Base-by-base conservation (phyloP, 1,140 invertebrate genomes). In the Yoshiicerus persimilis region DNA sequence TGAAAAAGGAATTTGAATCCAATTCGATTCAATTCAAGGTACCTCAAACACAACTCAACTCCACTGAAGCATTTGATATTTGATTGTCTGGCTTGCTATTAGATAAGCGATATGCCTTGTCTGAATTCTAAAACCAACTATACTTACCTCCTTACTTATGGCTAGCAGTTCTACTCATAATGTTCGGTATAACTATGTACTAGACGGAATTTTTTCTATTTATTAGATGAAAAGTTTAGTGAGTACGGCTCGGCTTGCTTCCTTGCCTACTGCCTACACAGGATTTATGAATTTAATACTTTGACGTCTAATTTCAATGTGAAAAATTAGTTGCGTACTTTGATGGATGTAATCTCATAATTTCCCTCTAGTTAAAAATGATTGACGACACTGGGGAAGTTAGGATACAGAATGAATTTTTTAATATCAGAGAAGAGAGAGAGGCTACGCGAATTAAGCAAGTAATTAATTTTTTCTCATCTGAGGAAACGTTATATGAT, bases 281-380 rank as follows among this genome's bases (percentile, higher is more conserved):
- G 75, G 75, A 80, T 80, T 80, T 80, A 80, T 80, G 75, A 80
- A 36, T 80, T 80, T 80, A 80, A 80, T 80, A 80, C 75, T 80
- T 16, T 38, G 75, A 80, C 75, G 75, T 80, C 75, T 80, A 80
- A 80, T 80, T 80, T 80, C 75, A 80, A 80, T 80, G 75, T 80
- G 75, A 80, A 80, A 80, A 80, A 80, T 80, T 80, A 80, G 75
- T 80, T 80, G 32, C 75, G 34, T 80, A 38, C 30, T 80, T 80
- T 80, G 75, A 80, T 38, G 75, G 75, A 80, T 80, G 75, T 80
- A 80, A 80, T 80, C 75, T 80, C 75, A 80, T 80, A 80, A 80
- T 36, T 80, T 80, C 75, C 75, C 34, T 80, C 75, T 38, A 80
- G 75, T 38, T 80, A 80, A 80, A 80, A 80, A 80, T 80, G 75